Base-by-base conservation (phyloP, 2,113 vertebrate species). In the Myodes glareolus region DNA sequence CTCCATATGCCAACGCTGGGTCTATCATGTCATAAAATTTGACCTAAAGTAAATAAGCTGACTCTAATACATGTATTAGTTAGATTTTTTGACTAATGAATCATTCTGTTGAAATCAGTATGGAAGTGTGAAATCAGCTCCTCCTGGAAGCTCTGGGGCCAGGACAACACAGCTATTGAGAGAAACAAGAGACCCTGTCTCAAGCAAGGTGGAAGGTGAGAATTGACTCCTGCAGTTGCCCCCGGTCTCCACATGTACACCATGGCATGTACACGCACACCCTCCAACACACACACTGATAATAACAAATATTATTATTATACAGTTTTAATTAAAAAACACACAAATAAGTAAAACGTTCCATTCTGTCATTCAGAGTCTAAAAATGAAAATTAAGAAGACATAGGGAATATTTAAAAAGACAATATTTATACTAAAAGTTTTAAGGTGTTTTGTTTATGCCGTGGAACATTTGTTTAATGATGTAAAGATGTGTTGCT, bases 81-180 rank as follows among this genome's bases (percentile, higher is more conserved):
- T 95, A 90, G 90, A 61, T 42, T 78, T 78, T 91, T 67, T 70
- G 72, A 91, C 86, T 86, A 90, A 73, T 58, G 90, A 85, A 85
- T 86, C 31, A 63, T 75, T 70, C 91, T 95, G 42, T 2, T 86
- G 65, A 96, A 95, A 93, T 96, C 52, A 88, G 33, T 45, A 63
- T 10, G 52, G 58, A 58, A 58, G 19, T 58, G 6, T 6, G 58
- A 58, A 58, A 58, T 58, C 58, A 21, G 19, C 19, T 82, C 36
- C 36, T 61, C 36, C 52, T 82, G 21, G 52, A 58, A 27, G 80
- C 52, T 27, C 52, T 39, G 25, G 52, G 7, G 23, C 80, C 52
- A 58, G 21, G 36, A 14, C 21, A 7, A 82, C 21, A 81, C 33
- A n/a, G 36, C 52, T 14, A n/a, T 39, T 21, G 36, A 11, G 36